These are phyloP conservation scores for Lepisosteus oculatus DNA, from an alignment of 2,113 vertebrate genomes.

Conservation along the genomic window DNA sequence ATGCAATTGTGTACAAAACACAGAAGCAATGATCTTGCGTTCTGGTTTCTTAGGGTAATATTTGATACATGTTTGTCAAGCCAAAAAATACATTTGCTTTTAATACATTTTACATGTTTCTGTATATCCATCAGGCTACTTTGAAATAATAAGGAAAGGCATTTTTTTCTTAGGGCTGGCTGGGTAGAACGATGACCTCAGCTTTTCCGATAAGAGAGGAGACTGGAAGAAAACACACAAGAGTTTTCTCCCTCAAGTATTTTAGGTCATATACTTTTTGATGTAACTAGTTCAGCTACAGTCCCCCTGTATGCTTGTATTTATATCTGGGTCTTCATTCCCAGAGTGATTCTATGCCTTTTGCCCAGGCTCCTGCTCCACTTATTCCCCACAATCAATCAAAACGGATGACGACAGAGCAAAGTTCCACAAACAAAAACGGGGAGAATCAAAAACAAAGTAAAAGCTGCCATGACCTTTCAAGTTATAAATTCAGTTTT, in stretches of 20 bases:
- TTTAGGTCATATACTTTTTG: slow-evolving; percentile 11
- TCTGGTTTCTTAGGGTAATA: no score
- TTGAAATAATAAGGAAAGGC: no score
- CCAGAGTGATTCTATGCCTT: neutral
- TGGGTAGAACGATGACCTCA: no score
- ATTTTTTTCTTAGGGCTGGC: no score
- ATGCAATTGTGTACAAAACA: no score
- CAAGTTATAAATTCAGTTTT: neutral
- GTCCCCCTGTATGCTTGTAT: neutral
- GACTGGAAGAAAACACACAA: neutral
- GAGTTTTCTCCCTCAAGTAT: neutral
- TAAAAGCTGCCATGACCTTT: neutral
- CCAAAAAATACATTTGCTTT: no score
- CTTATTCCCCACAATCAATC: slow-evolving; percentile 16
- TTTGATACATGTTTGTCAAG: no score
- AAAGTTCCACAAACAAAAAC: neutral
- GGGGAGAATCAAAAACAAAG: neutral
- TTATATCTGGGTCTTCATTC: neutral
- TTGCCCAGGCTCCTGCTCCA: slow-evolving; percentile 14
- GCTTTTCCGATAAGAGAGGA: neutral
- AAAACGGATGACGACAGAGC: neutral
- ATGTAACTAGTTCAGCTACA: slow-evolving; percentile 15
- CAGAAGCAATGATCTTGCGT: no score
- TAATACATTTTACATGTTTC: no score
- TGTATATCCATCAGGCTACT: no score